A percentile compares a stretch with the other conserved stretches of the same genome.
Conservation (phyloP, 2,113 vertebrate species). For the Nematolebias whitei region DNA sequence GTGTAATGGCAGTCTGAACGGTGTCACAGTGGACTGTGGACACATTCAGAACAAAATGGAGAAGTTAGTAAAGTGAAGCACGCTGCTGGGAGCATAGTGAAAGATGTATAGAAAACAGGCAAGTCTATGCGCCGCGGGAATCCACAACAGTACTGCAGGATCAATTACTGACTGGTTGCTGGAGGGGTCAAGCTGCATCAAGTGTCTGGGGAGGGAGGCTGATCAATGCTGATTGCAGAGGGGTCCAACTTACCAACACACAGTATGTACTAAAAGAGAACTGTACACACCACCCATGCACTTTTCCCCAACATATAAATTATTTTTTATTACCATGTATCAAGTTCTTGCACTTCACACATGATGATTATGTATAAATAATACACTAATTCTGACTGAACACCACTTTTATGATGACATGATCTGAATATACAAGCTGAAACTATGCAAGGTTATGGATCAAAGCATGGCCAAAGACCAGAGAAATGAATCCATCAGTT, state of each 20-base stretch:
- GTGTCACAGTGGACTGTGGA: constrained; percentile 50
- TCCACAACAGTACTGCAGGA: constrained; percentile 66
- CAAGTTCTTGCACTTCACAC: constrained; percentile 24
- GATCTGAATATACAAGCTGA: not conserved
- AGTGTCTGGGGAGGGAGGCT: constrained; percentile 63
- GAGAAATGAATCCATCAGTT: not conserved
- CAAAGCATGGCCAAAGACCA: not conserved
- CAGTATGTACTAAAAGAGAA: constrained; percentile 29
- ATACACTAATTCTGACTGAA: constrained; percentile 8
- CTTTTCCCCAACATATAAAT: constrained; percentile 20
- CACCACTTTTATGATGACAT: too few relatives aligned
- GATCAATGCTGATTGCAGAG: constrained; percentile 73
- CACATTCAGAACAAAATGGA: constrained; percentile 45
- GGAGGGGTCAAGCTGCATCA: constrained; percentile 70
- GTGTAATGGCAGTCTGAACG: constrained; percentile 29
- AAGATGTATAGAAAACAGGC: constrained; percentile 37
- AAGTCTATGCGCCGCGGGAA: constrained; percentile 59
- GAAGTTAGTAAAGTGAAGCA: constrained; percentile 48
- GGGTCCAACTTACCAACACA: constrained; percentile 63
- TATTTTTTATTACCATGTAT: constrained; percentile 23
- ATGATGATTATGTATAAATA: constrained; percentile 20
- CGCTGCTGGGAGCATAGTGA: constrained; percentile 43
- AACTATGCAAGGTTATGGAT: not conserved
- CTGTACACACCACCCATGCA: constrained; percentile 26
- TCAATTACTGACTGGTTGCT: constrained; percentile 79